Evolutionary conservation across 92 coral and sea anemone species (phyloP).

Genomic region (Montipora capitata): DNA sequence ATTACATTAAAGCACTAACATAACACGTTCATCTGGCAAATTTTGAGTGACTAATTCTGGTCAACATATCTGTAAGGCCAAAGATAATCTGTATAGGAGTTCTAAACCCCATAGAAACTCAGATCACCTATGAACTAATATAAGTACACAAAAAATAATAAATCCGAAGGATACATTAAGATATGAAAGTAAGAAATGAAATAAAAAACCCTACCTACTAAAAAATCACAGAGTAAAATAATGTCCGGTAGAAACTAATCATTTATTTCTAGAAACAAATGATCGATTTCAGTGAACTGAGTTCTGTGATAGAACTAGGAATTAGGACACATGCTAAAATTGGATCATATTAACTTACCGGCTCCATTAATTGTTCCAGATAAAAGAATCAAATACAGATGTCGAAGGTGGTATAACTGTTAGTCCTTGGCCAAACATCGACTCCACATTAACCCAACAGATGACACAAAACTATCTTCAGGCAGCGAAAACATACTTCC

Average conservation of each 20-base stretch:
- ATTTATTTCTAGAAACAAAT: slow-evolving; percentile 4
- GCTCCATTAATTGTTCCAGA: slow-evolving; percentile 13
- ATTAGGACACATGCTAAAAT: slow-evolving; percentile 5
- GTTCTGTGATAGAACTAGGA: slow-evolving; percentile 17
- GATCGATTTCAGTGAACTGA: slow-evolving; percentile 12
- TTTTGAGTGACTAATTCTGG: background rate
- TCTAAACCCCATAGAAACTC: background rate
- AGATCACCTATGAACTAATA: too few relatives aligned
- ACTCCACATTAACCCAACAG: slow-evolving; percentile 27
- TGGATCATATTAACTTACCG: slow-evolving; percentile 20
- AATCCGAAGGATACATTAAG: background rate
- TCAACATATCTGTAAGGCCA: background rate
- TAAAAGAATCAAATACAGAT: slow-evolving; percentile 20
- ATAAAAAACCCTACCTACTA: background rate
- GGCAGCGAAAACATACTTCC: slow-evolving; percentile 7
- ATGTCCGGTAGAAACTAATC: background rate
- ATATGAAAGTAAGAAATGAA: background rate
- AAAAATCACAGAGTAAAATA: slow-evolving; percentile 4
- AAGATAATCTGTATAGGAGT: background rate
- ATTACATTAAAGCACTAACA: slow-evolving; percentile 4
- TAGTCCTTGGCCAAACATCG: slow-evolving; percentile 23
- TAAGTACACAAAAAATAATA: background rate
- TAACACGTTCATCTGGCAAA: background rate
- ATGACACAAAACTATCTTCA: slow-evolving; percentile 28
- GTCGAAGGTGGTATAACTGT: slow-evolving; percentile 9